Percentiles rank a stretch among this genome's conserved stretches.
phyloP scores from a whole-genome alignment of 1,140 invertebrate genomes.

The Leptinotarsa undecemlineata region DNA sequence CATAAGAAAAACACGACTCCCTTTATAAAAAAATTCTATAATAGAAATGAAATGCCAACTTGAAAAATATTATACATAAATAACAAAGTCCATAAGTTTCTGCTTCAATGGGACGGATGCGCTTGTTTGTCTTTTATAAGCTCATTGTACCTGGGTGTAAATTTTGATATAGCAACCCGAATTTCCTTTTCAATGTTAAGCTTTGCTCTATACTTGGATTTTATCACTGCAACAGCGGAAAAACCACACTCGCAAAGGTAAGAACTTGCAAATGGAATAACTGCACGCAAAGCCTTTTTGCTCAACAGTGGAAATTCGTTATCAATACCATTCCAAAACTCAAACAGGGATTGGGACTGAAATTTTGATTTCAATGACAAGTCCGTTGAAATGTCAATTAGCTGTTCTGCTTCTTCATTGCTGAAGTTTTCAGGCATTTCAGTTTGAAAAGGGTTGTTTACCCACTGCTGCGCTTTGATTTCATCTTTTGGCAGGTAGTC shows the following conservation, averaged over 20 bases:
- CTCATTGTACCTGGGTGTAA: not conserved
- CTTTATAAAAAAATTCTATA: too few relatives aligned
- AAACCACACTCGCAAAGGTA: not conserved
- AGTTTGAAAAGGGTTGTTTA: not conserved
- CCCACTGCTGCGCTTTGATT: conserved; percentile 9
- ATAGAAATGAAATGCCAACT: too few relatives aligned
- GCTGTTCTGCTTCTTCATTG: not conserved
- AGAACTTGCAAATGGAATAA: conserved; percentile 1
- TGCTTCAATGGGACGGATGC: not conserved
- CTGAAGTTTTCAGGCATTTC: too few relatives aligned
- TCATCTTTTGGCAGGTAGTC: conserved; percentile 2
- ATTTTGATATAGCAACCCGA: not conserved
- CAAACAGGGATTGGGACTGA: not conserved
- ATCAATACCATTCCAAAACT: conserved; percentile 1
- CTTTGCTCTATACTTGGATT: conserved; percentile 1
- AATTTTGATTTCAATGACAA: conserved; percentile 7
- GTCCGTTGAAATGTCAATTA: not conserved
- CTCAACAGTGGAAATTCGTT: not conserved
- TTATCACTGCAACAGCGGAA: too few relatives aligned
- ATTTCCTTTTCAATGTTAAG: conserved; percentile 5
- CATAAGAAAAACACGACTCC: not conserved
- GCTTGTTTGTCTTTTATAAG: conserved; percentile 4
- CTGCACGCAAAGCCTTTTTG: too few relatives aligned
- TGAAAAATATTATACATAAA: too few relatives aligned
- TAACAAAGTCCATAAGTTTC: too few relatives aligned